Evolutionary conservation across 2,888 invertebrate genomes (phyloP).

Genomic region (Aspidiotus destructor): DNA sequence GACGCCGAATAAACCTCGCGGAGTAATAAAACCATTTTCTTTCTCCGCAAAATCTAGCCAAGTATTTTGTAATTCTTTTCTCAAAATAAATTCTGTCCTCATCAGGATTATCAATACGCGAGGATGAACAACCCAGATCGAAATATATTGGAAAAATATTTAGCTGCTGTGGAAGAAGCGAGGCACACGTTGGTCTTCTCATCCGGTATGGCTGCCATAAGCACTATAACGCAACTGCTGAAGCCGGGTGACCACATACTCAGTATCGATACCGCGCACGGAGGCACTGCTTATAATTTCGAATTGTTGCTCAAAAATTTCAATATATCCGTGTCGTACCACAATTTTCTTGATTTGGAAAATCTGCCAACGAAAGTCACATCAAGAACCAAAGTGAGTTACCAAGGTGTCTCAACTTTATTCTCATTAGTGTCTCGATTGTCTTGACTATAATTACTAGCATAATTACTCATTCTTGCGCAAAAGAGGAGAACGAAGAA

Average conservation of each 20-base stretch:
- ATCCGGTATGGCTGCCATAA: constrained; percentile 82
- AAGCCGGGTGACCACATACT: constrained; percentile 81
- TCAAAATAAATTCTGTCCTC: no score
- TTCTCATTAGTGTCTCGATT: no score
- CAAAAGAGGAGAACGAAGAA: no score
- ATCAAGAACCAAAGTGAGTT: constrained; percentile 71
- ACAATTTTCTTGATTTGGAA: constrained; percentile 61
- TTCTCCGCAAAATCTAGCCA: not conserved
- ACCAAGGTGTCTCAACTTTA: no score
- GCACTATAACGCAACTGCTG: constrained; percentile 63
- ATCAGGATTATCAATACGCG: constrained; percentile 71
- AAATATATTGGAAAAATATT: constrained; percentile 72
- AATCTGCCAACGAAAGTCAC: constrained; percentile 60
- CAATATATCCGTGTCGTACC: constrained; percentile 65
- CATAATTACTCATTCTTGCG: no score
- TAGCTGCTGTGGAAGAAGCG: constrained; percentile 83
- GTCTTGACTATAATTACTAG: no score
- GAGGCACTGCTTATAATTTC: constrained; percentile 73
- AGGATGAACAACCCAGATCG: constrained; percentile 92
- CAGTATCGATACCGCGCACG: constrained; percentile 86
- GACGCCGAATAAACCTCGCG: constrained; percentile 51
- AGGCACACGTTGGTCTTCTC: constrained; percentile 74
- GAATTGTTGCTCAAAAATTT: constrained; percentile 55
- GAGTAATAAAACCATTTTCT: no score
- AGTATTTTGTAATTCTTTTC: not conserved